phyloP scores from a whole-genome alignment of 2,888 invertebrate species.

The Lampropteryx suffumata region DNA sequence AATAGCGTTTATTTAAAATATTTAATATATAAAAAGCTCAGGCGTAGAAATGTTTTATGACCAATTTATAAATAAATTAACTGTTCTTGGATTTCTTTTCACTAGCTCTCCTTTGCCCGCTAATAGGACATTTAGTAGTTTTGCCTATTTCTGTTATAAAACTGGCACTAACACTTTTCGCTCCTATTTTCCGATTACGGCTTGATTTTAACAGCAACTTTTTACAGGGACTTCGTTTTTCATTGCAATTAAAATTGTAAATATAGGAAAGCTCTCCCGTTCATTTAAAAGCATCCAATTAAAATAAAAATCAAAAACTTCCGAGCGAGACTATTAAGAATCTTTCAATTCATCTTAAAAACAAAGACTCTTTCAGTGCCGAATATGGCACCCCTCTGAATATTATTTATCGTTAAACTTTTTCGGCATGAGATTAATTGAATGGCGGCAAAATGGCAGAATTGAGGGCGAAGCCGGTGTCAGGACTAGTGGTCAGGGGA shows the following conservation, averaged over 20 bases:
- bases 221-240: conserved; percentile 4
- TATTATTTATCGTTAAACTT: conserved; percentile 64
- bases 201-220: neutral
- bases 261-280: conserved; percentile 10
- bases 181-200: too few species aligned
- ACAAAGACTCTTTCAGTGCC: conserved; percentile 59
- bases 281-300: conserved; percentile 19
- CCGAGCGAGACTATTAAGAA: conserved; percentile 36
- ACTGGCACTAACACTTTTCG: too few species aligned
- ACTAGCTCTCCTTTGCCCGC: too few species aligned
- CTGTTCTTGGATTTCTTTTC: too few species aligned
- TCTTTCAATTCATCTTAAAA: conserved; percentile 51
- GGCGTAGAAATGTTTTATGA: too few species aligned
- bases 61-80: too few species aligned
- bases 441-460: conserved; percentile 45
- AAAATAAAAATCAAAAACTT: conserved; percentile 27
- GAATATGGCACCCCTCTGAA: conserved; percentile 51
- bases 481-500: conserved; percentile 27
- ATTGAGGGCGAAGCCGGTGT: conserved; percentile 26
- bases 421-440: conserved; percentile 63
- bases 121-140: too few species aligned
- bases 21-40: too few species aligned
- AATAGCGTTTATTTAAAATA: neutral
- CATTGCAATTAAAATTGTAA: conserved; percentile 21
- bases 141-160: too few species aligned